These are phyloP conservation scores for Sarotherodon lohbergeri DNA, from an alignment of 2,113 vertebrate species.

Conservation along the genomic window DNA sequence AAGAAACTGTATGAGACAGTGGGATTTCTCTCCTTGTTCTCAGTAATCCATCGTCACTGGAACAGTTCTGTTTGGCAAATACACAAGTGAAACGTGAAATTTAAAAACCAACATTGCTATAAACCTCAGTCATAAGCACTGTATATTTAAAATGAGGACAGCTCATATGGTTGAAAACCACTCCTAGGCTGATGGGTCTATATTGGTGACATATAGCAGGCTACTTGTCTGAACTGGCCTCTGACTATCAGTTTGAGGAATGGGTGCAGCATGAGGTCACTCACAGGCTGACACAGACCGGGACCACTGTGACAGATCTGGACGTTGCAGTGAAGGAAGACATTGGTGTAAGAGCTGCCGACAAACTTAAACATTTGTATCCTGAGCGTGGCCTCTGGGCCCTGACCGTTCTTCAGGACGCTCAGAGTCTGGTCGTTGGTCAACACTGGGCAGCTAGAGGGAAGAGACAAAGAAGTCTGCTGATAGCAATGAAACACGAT, in stretches of 20 bases:
- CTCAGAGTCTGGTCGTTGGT: constrained; percentile 59
- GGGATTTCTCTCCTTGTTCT: constrained; percentile 61
- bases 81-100: background rate
- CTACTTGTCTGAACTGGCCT: constrained; percentile 39
- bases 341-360: constrained; percentile 62
- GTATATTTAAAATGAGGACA: background rate
- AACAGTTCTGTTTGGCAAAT: constrained; percentile 68
- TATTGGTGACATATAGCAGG: constrained; percentile 21
- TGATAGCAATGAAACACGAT: background rate
- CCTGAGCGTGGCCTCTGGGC: constrained; percentile 70
- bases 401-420: constrained; percentile 66
- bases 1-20: constrained; percentile 64
- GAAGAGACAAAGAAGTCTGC: background rate
- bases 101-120: background rate
- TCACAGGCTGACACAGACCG: constrained; percentile 65
- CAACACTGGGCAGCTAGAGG: constrained; percentile 61
- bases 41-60: constrained; percentile 41
- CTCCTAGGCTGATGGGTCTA: constrained; percentile 15
- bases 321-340: constrained; percentile 74
- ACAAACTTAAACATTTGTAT: constrained; percentile 77
- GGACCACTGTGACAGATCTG: constrained; percentile 73
- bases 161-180: background rate
- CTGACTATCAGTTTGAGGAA: background rate
- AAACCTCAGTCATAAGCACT: background rate
- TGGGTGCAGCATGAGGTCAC: constrained; percentile 1